These are phyloP conservation scores for Aphelenchoides bicaudatus DNA, from an alignment of 2,888 invertebrate genomes.

Conservation along the genomic window DNA sequence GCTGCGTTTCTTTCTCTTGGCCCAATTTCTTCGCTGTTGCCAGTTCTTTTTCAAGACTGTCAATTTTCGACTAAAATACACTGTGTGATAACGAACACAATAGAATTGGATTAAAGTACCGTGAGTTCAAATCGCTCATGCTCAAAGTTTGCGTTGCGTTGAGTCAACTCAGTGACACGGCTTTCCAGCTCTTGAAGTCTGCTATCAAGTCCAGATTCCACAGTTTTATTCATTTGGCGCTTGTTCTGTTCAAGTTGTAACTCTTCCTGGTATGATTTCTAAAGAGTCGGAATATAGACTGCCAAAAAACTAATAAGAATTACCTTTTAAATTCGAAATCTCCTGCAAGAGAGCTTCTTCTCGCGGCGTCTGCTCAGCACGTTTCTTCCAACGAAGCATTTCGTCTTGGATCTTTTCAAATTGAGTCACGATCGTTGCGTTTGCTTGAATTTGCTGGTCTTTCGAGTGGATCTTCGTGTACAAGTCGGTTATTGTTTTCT, in stretches of 20 bases:
- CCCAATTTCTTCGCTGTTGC: neutral
- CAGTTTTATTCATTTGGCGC: conserved; percentile 6
- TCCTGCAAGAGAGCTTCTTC: conserved; percentile 58
- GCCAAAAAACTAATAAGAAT: neutral
- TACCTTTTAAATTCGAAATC: conserved; percentile 39
- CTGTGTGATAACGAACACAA: too few species aligned
- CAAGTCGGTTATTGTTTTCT: conserved; percentile 62
- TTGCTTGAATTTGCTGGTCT: conserved; percentile 27
- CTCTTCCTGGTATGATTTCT: conserved; percentile 27
- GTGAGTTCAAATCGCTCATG: conserved; percentile 33
- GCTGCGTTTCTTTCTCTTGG: neutral
- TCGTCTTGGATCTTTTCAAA: conserved; percentile 64
- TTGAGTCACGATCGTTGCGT: conserved; percentile 25
- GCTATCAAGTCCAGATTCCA: conserved; percentile 29
- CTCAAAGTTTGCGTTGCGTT: conserved; percentile 32
- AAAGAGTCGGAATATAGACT: neutral
- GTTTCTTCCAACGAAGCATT: conserved; percentile 57
- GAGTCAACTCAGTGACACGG: conserved; percentile 33
- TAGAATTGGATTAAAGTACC: too few species aligned
- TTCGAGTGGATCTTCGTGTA: conserved; percentile 42
- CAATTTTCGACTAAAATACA: conserved; percentile 20
- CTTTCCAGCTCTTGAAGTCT: conserved; percentile 30
- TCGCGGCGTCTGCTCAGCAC: conserved; percentile 69
- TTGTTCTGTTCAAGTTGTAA: conserved; percentile 19
- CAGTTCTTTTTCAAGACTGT: conserved; percentile 22